Conservation (phyloP, 2,888 invertebrate species). For the Gymnocheta viridis region DNA sequence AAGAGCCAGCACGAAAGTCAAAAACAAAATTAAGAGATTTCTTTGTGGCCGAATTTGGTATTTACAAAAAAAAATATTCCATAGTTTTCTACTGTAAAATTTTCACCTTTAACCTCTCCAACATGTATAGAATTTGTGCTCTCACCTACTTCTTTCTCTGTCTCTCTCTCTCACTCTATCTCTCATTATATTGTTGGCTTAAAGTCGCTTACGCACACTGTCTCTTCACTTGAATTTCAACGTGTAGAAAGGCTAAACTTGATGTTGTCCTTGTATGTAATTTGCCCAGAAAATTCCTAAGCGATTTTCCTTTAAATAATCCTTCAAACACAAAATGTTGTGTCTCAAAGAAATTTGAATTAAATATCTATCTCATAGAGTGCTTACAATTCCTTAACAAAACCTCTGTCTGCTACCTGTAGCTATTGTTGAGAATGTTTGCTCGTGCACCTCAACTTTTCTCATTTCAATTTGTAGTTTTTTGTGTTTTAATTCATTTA, state of each 20-base stretch:
- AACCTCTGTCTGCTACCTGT: not conserved
- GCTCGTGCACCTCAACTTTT: not conserved
- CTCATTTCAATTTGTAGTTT: not conserved
- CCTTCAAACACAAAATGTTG: not conserved
- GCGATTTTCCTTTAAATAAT: not conserved
- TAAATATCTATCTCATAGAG: not conserved
- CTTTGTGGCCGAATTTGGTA: constrained; percentile 92
- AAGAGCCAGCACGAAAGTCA: constrained; percentile 87
- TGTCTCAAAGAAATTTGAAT: not conserved
- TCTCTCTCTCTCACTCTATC: not conserved
- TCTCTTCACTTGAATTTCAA: constrained; percentile 29
- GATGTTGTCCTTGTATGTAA: constrained; percentile 25
- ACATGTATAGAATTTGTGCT: constrained; percentile 41
- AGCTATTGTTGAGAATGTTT: not conserved
- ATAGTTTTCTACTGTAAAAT: constrained; percentile 42
- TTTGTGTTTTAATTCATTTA: not conserved
- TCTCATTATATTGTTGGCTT: not conserved
- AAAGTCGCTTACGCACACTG: not conserved
- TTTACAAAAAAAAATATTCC: constrained; percentile 76
- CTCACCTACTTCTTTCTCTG: not conserved
- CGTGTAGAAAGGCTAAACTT: constrained; percentile 43
- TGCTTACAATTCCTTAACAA: not conserved
- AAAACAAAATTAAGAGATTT: constrained; percentile 92
- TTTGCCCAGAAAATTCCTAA: not conserved
- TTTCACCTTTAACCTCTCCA: constrained; percentile 5